Evolutionary conservation across 2,113 vertebrate genomes (phyloP), one percentile per base, ranked within the genome.

Genomic region (Odocoileus hemionus): DNA sequence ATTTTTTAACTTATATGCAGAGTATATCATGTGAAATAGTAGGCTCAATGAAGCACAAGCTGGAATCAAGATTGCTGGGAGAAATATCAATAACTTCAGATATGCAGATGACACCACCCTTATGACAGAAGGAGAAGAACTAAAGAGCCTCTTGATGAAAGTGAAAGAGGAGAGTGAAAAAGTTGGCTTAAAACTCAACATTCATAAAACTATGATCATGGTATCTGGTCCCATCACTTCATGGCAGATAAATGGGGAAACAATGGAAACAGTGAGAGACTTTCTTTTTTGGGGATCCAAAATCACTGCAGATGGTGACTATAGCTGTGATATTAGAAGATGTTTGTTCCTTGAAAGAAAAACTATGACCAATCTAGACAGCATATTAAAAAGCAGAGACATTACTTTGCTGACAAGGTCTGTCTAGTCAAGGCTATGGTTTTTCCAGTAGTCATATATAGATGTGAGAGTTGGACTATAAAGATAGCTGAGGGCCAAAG

Each of bases 211-310:
- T 11, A 70, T 21, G 64, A 70, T 36, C 17, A 36, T 21, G 64
- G 64, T n/a, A 70, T 21, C n/a, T 36, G 8, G 16, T 70, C 17
- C n/a, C n/a, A 70, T 70, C 0, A 36, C 19, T 10, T 36, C n/a
- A 21, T 70, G n/a, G n/a, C 8, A 36, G 36, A 36, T 36, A 70
- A 17, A 36, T 36, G n/a, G 64, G 17, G 64, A 36, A 70, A 70
- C 17, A 70, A 9, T 36, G 64, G 17, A 70, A 70, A 70, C 17
- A 67, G 61, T 36, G 64, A 70, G 17, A 70, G 17, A 70, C 64
- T 70, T 67, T 67, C 33, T 21, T 11, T 70, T 70, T 0, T 0
- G n/a, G n/a, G 8, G 17, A 17, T 36, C n/a, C 17, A 36, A 70
- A 36, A 36, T 36, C 64, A 70, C 64, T 70, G n/a, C 64, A 70